phyloP scores from a whole-genome alignment of 2,797 vertebrate species.

The Enteromius treurensis region DNA sequence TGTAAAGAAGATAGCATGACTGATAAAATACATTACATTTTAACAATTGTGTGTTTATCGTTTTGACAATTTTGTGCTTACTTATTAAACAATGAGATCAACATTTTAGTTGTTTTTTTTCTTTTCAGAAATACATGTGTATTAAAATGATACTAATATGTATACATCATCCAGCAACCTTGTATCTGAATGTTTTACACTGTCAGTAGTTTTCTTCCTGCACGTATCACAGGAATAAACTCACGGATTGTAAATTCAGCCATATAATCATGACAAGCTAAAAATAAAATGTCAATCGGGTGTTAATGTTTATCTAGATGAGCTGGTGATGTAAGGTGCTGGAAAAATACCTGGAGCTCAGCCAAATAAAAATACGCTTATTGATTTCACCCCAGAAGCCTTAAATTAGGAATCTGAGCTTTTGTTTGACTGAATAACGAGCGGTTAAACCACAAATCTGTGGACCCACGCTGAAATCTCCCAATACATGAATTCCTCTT shows the following conservation, averaged over 20 bases:
- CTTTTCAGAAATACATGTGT: background rate
- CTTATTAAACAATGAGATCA: background rate
- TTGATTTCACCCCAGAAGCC: conserved; percentile 3
- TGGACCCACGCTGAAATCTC: background rate
- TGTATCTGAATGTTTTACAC: background rate
- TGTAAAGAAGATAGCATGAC: background rate
- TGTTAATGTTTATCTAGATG: conserved; percentile 51
- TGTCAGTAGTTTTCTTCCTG: background rate
- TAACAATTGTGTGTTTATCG: background rate
- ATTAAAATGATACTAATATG: background rate
- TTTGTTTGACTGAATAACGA: conserved; percentile 3
- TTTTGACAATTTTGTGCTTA: background rate
- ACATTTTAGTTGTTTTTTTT: background rate
- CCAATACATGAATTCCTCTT: background rate
- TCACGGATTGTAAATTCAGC: conserved; percentile 33
- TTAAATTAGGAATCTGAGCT: conserved; percentile 1
- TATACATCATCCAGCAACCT: background rate
- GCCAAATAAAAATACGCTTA: conserved; percentile 39
- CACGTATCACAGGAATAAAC: conserved; percentile 8
- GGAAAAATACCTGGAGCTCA: conserved; percentile 40
- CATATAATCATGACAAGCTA: conserved; percentile 24
- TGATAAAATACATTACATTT: background rate
- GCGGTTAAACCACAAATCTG: background rate
- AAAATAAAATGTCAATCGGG: conserved; percentile 12
- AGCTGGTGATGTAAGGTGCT: background rate